These are phyloP conservation scores for Metalampra italica DNA, from an alignment of 2,888 invertebrate species.

Conservation along the genomic window DNA sequence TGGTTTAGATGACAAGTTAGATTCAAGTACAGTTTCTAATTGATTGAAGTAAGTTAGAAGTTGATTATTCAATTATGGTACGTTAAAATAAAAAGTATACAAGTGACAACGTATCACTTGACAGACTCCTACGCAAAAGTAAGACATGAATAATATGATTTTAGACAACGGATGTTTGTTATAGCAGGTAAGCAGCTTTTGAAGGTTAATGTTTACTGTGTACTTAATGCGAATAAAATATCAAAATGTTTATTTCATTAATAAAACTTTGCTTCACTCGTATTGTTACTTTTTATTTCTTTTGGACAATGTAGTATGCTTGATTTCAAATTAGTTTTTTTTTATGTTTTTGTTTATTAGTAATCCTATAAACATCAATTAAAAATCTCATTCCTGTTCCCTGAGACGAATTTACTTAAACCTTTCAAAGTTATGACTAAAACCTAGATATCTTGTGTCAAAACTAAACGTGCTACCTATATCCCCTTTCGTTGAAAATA, in stretches of 20 bases:
- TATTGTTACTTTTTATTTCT: no score
- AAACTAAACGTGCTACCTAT: neutral
- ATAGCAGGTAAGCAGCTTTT: constrained; percentile 20
- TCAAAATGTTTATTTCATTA: neutral
- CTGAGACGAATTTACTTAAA: no score
- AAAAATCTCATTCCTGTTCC: no score
- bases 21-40: constrained; percentile 1
- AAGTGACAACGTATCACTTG: constrained; percentile 32
- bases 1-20: neutral
- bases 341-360: no score
- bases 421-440: no score
- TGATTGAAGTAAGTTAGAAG: neutral
- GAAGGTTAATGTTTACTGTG: neutral
- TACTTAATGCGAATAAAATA: neutral
- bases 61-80: no score
- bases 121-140: constrained; percentile 42
- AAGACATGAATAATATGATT: constrained; percentile 25
- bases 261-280: no score
- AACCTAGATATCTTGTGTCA: no score
- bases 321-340: no score
- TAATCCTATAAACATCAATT: no score
- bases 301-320: no score
- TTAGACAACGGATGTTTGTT: constrained; percentile 26
- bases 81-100: neutral
- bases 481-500: neutral